Evolutionary conservation across 2,888 invertebrate species (phyloP).

Genomic region (Eupsilia transversa): DNA sequence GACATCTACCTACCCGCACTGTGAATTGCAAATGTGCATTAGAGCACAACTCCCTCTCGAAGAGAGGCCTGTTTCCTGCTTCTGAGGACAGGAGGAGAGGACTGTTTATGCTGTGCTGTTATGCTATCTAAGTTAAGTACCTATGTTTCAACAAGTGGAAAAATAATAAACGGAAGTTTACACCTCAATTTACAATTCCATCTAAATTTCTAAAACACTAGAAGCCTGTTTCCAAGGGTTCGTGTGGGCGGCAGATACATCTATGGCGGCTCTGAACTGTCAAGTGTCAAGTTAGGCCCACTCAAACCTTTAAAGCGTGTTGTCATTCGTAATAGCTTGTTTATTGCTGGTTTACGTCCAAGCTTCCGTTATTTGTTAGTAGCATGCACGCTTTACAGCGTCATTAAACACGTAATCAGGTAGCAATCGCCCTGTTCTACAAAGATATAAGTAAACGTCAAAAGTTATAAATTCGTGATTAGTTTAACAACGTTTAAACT

Average conservation of each 20-base stretch:
- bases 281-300: conserved; percentile 10
- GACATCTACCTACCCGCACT: too few relatives aligned
- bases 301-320: conserved; percentile 25
- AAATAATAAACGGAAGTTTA: conserved; percentile 23
- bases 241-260: conserved; percentile 16
- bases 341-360: conserved; percentile 41
- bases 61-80: too few relatives aligned
- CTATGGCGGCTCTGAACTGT: conserved; percentile 26
- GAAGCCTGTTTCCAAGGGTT: conserved; percentile 1
- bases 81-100: too few relatives aligned
- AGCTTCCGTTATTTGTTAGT: conserved; percentile 44
- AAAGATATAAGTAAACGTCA: conserved; percentile 48
- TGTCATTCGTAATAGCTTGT: conserved; percentile 43
- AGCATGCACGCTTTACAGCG: conserved; percentile 30
- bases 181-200: conserved; percentile 17
- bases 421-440: conserved; percentile 33
- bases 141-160: background rate
- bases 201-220: conserved; percentile 29
- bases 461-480: conserved; percentile 39
- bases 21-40: too few relatives aligned
- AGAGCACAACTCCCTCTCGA: too few relatives aligned
- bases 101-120: too few relatives aligned
- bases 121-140: too few relatives aligned
- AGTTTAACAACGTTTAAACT: conserved; percentile 43
- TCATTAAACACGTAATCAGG: conserved; percentile 60